phyloP scores from a whole-genome alignment of 2,888 invertebrate genomes.

The Anthrax anthrax region DNA sequence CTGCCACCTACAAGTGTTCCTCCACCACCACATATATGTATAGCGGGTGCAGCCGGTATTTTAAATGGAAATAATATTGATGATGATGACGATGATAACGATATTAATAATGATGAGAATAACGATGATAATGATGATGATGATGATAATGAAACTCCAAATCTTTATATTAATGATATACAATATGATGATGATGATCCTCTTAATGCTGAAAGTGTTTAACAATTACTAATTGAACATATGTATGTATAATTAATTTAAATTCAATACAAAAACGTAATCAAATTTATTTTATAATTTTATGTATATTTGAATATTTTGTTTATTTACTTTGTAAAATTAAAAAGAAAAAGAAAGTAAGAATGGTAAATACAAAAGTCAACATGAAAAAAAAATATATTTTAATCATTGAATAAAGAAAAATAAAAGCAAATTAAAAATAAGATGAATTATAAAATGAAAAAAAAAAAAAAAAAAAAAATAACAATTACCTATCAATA shows the following conservation, averaged over 20 bases:
- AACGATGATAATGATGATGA: constrained; percentile 10
- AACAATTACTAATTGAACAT: constrained; percentile 22
- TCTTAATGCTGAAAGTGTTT: constrained; percentile 32
- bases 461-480: constrained; percentile 1
- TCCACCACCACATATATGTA: constrained; percentile 34
- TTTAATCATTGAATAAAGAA: too few species aligned
- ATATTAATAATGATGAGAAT: constrained; percentile 23
- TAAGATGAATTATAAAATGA: too few species aligned
- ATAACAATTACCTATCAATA: constrained; percentile 10
- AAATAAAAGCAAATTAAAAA: too few species aligned
- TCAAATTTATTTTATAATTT: too few species aligned
- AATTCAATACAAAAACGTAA: too few species aligned
- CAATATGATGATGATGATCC: constrained; percentile 23
- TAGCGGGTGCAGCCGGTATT: constrained; percentile 23
- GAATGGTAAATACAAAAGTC: too few species aligned
- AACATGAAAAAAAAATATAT: too few species aligned
- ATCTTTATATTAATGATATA: constrained; percentile 31
- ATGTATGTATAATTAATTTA: too few species aligned
- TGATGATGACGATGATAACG: constrained; percentile 26
- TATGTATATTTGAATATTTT: too few species aligned
- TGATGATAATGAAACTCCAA: constrained; percentile 11
- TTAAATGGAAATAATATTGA: constrained; percentile 18
- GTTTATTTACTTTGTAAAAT: too few species aligned
- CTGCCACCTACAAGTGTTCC: constrained; percentile 33
- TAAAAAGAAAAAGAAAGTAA: too few species aligned